Percentiles rank a stretch among this genome's conserved stretches.
phyloP scores from a whole-genome alignment of 2,888 invertebrate genomes.

The Lysandra bellargus region DNA sequence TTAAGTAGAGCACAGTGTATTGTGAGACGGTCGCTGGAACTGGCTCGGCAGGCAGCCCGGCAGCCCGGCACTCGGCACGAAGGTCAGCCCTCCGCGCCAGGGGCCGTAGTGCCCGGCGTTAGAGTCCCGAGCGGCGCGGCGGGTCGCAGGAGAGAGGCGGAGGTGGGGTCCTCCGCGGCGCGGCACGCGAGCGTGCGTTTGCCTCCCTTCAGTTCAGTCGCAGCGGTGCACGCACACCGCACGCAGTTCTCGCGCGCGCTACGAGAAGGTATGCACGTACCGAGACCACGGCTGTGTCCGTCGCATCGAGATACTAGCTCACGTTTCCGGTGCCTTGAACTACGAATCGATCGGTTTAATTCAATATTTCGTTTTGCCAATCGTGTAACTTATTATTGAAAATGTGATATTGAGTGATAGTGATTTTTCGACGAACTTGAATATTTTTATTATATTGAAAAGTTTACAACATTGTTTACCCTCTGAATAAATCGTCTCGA shows the following conservation, averaged over 20 bases:
- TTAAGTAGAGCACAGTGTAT: slow-evolving; percentile 55
- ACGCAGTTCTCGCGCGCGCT: slow-evolving; percentile 80
- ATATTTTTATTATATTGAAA: background rate
- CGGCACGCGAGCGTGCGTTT: slow-evolving; percentile 59
- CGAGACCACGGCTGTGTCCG: slow-evolving; percentile 46
- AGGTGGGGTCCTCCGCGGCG: slow-evolving; percentile 68
- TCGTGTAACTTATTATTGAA: background rate
- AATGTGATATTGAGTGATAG: slow-evolving; percentile 9
- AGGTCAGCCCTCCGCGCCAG: slow-evolving; percentile 75
- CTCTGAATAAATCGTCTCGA: slow-evolving; percentile 23
- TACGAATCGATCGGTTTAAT: slow-evolving; percentile 48
- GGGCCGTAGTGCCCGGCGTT: slow-evolving; percentile 70
- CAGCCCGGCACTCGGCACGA: slow-evolving; percentile 50
- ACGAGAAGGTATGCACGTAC: slow-evolving; percentile 73
- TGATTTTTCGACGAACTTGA: background rate
- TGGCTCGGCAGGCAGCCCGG: slow-evolving; percentile 46
- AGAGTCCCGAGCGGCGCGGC: slow-evolving; percentile 73
- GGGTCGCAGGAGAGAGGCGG: slow-evolving; percentile 68
- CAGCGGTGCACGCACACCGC: slow-evolving; percentile 81
- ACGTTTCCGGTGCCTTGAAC: slow-evolving; percentile 73
- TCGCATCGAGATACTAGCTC: slow-evolving; percentile 52
- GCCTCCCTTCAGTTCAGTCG: slow-evolving; percentile 72
- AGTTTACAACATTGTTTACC: background rate
- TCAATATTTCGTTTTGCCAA: slow-evolving; percentile 33
- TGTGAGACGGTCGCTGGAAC: slow-evolving; percentile 52